Base-by-base conservation (phyloP, 1,140 invertebrate species). In the Atta cephalotes region DNA sequence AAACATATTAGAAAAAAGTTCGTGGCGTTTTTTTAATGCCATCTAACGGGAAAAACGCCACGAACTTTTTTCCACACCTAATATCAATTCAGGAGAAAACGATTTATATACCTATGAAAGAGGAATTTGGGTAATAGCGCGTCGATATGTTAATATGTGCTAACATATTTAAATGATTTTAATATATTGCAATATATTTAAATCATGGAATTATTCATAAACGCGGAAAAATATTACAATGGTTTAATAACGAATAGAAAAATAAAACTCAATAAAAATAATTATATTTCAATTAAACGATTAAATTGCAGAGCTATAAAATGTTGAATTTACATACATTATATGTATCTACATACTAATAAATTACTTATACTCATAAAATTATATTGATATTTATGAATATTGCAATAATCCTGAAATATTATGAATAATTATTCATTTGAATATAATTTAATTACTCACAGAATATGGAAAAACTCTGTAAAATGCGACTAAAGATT, bases 11-110 rank as follows among this genome's bases (percentile, higher is more conserved):
- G 25, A 0, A 25, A 25, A 25, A 25, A 25, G 25, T 25, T 25
- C 25, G 25, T 25, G 25, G 25, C 25, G 25, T 25, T 25, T 25
- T 25, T 25, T 25, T 25, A 25, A 25, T 25, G 25, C 25, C 25
- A 25, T 25, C 25, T 25, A 25, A 25, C 25, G 25, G 25, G 25
- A 25, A 25, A 25, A 25, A 25, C 25, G 25, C 25, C 25, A 25
- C 25, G 25, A 25, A 25, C 25, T 25, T 25, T 25, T 25, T 25
- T 0, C 25, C 25, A 25, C 25, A 25, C 25, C 25, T 25, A 25
- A 25, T 0, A 25, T 25, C 18, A 74, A 76, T 76, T 51, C 14
- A 10, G 5, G 80, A 82, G 72, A 31, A 49, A 82, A 82, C 6
- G 31, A 35, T 31, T 31, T 82, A 31, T 28, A 60, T 21, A 56